A percentile compares a stretch with the other conserved stretches of the same genome.
These are phyloP conservation scores for Sinocyclocheilus anophthalmus DNA, from an alignment of 2,113 vertebrate genomes.

Conservation along the genomic window DNA sequence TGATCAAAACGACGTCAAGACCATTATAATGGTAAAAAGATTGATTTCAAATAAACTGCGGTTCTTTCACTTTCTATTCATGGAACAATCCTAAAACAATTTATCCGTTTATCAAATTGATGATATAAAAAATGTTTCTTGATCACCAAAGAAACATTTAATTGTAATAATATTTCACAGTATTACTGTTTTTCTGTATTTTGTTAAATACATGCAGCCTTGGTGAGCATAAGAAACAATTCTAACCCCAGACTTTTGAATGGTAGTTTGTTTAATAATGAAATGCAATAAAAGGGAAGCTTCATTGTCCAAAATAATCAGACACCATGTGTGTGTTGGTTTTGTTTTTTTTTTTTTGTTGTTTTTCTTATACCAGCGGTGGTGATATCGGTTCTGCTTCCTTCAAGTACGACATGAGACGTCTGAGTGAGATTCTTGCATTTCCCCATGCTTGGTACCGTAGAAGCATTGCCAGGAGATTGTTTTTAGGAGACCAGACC, in stretches of 20 bases:
- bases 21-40: background rate
- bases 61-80: too few relatives aligned
- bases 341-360: background rate
- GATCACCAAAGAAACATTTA: background rate
- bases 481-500: conserved; percentile 97
- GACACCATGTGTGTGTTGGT: background rate
- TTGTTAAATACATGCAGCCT: background rate
- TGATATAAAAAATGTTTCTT: background rate
- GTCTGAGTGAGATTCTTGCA: conserved; percentile 96
- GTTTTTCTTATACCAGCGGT: conserved; percentile 79
- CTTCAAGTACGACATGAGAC: conserved; percentile 98
- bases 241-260: background rate
- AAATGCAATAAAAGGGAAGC: background rate
- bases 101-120: too few relatives aligned
- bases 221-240: background rate
- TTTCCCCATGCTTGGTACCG: conserved; percentile 98
- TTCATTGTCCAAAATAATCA: background rate
- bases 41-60: too few relatives aligned
- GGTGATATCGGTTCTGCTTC: conserved; percentile 97
- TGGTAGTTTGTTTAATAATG: background rate
- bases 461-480: conserved; percentile 92
- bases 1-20: background rate
- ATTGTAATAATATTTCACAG: background rate
- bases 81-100: too few relatives aligned
- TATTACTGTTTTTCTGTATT: background rate